Evolutionary conservation across 2,113 vertebrate genomes (phyloP), one percentile per base, ranked within the genome.

Genomic region (Delphinapterus leucas): DNA sequence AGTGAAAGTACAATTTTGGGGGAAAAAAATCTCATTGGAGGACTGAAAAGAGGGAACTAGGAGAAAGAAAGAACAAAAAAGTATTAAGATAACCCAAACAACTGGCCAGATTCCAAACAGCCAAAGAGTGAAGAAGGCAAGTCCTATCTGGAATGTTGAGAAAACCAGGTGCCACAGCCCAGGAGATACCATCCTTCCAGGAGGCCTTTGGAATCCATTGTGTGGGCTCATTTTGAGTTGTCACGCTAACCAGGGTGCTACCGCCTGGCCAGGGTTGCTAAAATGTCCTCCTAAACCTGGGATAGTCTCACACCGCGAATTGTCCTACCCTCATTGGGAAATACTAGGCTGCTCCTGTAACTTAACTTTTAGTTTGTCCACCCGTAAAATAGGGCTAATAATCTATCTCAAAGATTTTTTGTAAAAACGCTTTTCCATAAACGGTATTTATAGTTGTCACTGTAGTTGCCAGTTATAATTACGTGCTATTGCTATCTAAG

Each of bases 11-110:
- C 25, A 55, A 44, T 70, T 65, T 58, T 1, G 5, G 53, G 14
- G 67, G 23, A 41, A 38, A 13, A 13, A 36, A 76, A 25, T 3
- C 31, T 95, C 55, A n/a, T 23, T 71, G n/a, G 70, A 77, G 26
- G 67, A 36, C 58, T 93, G 47, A 96, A 68, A 8, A 49, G 53
- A n/a, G 20, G 31, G 2, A 21, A 41, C 25, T 28, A 49, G 55
- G 55, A 80, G 8, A 21, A 93, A 95, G 89, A 95, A 92, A 88
- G 70, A 85, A 93, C 15, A 20, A 49, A 93, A 90, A 41, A 58
- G 28, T 53, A 94, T 21, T 3, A 71, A 95, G 33, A 25, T 11
- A 85, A 38, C 20, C 31, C 36, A 58, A 49, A 87, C 17, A 85
- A 74, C 20, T 65, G 65, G 33, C 10, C 36, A 93, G 60, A 83